Conservation (phyloP, 2,888 invertebrate genomes). For the Anodontia alba region DNA sequence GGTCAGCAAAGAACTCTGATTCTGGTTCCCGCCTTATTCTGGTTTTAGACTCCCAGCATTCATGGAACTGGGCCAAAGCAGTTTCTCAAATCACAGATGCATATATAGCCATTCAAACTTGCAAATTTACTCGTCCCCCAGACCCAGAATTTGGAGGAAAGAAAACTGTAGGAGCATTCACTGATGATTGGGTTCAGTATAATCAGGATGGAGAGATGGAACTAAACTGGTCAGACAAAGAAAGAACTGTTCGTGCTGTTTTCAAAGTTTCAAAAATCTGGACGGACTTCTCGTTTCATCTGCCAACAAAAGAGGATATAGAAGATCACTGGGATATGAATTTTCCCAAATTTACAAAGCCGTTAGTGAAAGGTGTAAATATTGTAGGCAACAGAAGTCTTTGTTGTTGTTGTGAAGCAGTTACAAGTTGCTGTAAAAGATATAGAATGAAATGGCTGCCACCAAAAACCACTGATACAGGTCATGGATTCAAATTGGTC, state of each 20-base stretch:
- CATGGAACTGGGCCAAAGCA: constrained; percentile 80
- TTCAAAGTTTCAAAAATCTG: constrained; percentile 81
- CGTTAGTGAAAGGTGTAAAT: constrained; percentile 78
- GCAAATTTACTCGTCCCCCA: constrained; percentile 61
- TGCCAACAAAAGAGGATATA: constrained; percentile 81
- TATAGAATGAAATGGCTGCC: constrained; percentile 81
- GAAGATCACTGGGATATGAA: constrained; percentile 81
- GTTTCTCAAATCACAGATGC: constrained; percentile 64
- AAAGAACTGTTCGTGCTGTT: constrained; percentile 70
- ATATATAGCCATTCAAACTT: constrained; percentile 82
- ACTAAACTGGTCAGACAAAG: constrained; percentile 73
- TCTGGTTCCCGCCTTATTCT: constrained; percentile 81
- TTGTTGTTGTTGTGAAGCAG: constrained; percentile 78
- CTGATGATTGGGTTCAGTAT: constrained; percentile 80
- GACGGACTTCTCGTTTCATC: constrained; percentile 83
- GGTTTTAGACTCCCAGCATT: constrained; percentile 80
- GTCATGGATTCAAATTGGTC: constrained; percentile 83
- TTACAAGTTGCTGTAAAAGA: constrained; percentile 77
- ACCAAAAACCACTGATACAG: constrained; percentile 82
- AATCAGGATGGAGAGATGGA: constrained; percentile 74
- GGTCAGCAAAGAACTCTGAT: constrained; percentile 73
- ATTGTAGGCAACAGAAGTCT: constrained; percentile 72
- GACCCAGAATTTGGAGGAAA: constrained; percentile 70
- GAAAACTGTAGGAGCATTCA: constrained; percentile 79
- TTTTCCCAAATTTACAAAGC: constrained; percentile 79